Evolutionary conservation across 2,113 vertebrate genomes (phyloP).

Genomic region (Bostrychus sinensis): DNA sequence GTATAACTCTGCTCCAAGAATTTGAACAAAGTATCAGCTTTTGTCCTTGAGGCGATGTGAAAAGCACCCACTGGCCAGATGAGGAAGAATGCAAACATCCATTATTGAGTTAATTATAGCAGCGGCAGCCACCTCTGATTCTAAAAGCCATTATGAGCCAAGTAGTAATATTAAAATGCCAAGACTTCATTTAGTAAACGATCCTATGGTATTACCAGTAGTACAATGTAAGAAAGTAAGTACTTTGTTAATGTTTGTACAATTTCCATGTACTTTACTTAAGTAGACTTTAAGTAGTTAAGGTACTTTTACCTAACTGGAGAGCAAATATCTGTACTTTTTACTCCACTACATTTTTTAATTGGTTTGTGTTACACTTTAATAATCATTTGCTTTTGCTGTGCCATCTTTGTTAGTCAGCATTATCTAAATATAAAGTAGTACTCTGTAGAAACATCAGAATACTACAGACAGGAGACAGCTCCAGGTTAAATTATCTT

Average conservation of each 20-base stretch:
- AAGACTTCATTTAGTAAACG: background rate
- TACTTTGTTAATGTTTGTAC: background rate
- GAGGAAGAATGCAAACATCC: constrained; percentile 36
- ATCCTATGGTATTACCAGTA: background rate
- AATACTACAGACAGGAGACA: too few species aligned
- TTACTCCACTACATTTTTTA: too few species aligned
- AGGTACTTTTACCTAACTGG: too few species aligned
- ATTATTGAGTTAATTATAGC: constrained; percentile 34
- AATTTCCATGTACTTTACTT: background rate
- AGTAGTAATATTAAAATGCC: constrained; percentile 20
- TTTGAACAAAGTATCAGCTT: constrained; percentile 6
- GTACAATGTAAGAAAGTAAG: background rate
- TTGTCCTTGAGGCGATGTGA: constrained; percentile 18
- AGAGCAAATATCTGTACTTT: too few species aligned
- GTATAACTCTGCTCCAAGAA: background rate
- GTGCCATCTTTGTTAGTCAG: too few species aligned
- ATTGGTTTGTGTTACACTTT: too few species aligned
- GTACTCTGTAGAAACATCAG: too few species aligned
- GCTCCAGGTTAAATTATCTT: too few species aligned
- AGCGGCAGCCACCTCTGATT: background rate
- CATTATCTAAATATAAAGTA: too few species aligned
- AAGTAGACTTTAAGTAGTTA: too few species aligned
- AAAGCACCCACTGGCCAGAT: constrained; percentile 30
- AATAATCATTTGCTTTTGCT: too few species aligned
- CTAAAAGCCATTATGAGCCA: constrained; percentile 13